These are phyloP conservation scores for Cheiracanthium punctorium DNA, from an alignment of 2,888 invertebrate genomes.

Conservation along the genomic window DNA sequence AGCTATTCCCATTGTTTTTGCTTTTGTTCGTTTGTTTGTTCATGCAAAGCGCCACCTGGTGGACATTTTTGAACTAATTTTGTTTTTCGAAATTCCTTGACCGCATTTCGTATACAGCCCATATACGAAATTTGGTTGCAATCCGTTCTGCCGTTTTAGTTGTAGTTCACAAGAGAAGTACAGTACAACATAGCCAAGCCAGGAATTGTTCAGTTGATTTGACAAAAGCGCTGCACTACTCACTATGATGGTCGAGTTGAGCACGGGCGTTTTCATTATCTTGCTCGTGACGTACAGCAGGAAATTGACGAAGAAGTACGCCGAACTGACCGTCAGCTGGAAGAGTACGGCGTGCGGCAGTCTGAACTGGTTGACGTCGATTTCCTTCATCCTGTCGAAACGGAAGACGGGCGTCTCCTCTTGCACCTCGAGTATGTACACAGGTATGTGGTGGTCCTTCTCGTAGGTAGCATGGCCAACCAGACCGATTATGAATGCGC, in stretches of 20 bases:
- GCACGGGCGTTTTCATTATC: background rate
- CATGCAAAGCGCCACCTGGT: too few species aligned
- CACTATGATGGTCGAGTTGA: slow-evolving; percentile 36
- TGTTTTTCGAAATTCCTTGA: too few species aligned
- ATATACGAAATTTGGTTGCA: too few species aligned
- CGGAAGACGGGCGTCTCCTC: background rate
- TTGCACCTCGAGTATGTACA: background rate
- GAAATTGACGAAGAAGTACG: slow-evolving; percentile 44
- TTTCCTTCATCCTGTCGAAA: background rate
- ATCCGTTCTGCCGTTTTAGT: too few species aligned
- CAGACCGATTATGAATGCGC: slow-evolving; percentile 22
- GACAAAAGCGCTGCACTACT: background rate
- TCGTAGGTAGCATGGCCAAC: slow-evolving; percentile 41
- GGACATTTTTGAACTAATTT: too few species aligned
- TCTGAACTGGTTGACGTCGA: slow-evolving; percentile 29
- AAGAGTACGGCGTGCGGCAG: slow-evolving; percentile 33
- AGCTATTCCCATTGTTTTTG: too few species aligned
- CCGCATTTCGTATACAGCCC: too few species aligned
- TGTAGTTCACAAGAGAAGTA: too few species aligned
- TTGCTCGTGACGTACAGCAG: slow-evolving; percentile 30
- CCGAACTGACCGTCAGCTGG: slow-evolving; percentile 15
- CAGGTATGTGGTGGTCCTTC: slow-evolving; percentile 1
- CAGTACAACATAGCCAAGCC: too few species aligned
- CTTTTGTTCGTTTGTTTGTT: too few species aligned
- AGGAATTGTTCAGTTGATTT: too few species aligned